These are phyloP conservation scores for Cephus pygmeus DNA, from an alignment of 2,888 invertebrate species.

Conservation along the genomic window DNA sequence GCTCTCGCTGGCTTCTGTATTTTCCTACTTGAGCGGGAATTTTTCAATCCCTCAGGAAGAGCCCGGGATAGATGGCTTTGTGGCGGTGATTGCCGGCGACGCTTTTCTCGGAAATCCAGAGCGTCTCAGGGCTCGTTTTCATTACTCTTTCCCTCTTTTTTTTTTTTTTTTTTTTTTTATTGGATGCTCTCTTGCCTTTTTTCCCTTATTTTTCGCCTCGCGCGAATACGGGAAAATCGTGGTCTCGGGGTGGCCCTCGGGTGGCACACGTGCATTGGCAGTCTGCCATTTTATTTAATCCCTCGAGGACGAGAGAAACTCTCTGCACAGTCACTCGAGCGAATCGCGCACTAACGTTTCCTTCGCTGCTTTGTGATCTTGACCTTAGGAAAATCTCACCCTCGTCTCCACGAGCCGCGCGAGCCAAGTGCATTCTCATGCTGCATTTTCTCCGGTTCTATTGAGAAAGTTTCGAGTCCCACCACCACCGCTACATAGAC, in stretches of 20 bases:
- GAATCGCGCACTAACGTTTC: not conserved
- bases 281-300: slow-evolving; percentile 49
- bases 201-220: not conserved
- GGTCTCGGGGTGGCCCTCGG: slow-evolving; percentile 23
- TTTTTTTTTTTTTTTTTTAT: slow-evolving; percentile 3
- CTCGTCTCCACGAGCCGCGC: not conserved
- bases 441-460: not conserved
- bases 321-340: not conserved
- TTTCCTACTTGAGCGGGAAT: not conserved
- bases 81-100: slow-evolving; percentile 22
- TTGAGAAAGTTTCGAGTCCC: not conserved
- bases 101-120: slow-evolving; percentile 16
- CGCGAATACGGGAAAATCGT: slow-evolving; percentile 38
- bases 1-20: not conserved
- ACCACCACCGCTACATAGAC: not conserved
- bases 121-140: slow-evolving; percentile 19
- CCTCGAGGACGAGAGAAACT: slow-evolving; percentile 8
- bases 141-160: slow-evolving; percentile 8
- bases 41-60: not conserved
- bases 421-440: not conserved
- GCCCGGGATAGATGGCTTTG: slow-evolving; percentile 1
- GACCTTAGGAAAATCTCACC: not conserved
- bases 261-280: slow-evolving; percentile 50
- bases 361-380: not conserved
- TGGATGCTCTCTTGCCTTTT: not conserved